These are phyloP conservation scores for Fundulus diaphanus DNA, from an alignment of 2,797 vertebrate species.

Conservation along the genomic window DNA sequence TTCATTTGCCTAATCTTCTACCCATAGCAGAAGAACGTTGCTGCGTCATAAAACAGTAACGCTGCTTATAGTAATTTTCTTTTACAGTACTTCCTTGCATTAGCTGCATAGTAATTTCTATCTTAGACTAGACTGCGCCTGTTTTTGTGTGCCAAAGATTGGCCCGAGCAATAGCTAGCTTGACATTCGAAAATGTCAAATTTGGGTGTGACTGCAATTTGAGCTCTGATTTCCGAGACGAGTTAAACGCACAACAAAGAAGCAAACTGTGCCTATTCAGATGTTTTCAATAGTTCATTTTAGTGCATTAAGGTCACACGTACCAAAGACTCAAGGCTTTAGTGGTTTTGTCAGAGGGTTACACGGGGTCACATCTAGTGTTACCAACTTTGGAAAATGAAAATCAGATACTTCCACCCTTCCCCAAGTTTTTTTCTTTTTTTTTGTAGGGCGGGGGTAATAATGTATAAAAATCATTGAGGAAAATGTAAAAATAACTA, in stretches of 20 bases:
- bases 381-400: constrained; percentile 1
- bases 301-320: constrained; percentile 15
- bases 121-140: background rate
- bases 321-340: background rate
- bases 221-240: background rate
- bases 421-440: no score
- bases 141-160: background rate
- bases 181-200: background rate
- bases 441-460: background rate
- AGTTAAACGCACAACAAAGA: constrained; percentile 5
- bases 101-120: background rate
- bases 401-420: background rate
- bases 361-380: background rate
- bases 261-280: background rate
- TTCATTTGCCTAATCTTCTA: background rate
- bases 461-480: no score
- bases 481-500: background rate
- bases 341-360: background rate
- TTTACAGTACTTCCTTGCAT: background rate
- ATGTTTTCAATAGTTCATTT: constrained; percentile 2
- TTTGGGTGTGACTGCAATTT: constrained; percentile 8
- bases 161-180: background rate
- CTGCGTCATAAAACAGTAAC: background rate
- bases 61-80: background rate
- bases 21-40: background rate